A percentile compares a stretch with the other conserved stretches of the same genome.
phyloP scores from a whole-genome alignment of 2,888 invertebrate species.

The Hesperia comma region DNA sequence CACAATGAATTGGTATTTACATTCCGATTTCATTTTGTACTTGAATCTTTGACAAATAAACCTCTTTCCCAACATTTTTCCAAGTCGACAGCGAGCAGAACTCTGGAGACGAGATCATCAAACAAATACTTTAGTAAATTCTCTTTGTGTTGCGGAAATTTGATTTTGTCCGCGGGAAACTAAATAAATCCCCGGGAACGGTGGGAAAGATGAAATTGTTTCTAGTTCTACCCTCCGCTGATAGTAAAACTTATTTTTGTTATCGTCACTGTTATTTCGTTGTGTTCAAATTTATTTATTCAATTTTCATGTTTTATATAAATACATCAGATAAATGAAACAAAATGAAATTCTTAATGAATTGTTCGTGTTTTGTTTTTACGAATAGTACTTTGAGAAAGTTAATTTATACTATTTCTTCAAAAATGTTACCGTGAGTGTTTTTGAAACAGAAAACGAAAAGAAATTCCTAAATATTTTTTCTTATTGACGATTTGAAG shows the following conservation, averaged over 20 bases:
- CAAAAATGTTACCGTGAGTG: no score
- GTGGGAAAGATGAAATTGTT: slow-evolving; percentile 39
- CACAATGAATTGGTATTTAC: slow-evolving; percentile 2
- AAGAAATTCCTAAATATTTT: no score
- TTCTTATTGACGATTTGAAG: no score
- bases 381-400: no score
- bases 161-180: slow-evolving; percentile 46
- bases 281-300: neutral
- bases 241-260: slow-evolving; percentile 16
- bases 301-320: neutral
- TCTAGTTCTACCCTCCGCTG: slow-evolving; percentile 10
- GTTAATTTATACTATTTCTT: no score
- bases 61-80: slow-evolving; percentile 15
- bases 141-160: slow-evolving; percentile 42
- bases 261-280: slow-evolving; percentile 1
- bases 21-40: slow-evolving; percentile 1
- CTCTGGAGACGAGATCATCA: slow-evolving; percentile 28
- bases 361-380: no score
- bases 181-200: slow-evolving; percentile 44
- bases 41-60: slow-evolving; percentile 7
- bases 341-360: no score
- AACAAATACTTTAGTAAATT: slow-evolving; percentile 35
- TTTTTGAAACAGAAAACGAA: no score
- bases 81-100: slow-evolving; percentile 16
- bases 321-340: neutral